A percentile compares a stretch with the other conserved stretches of the same genome.
These are phyloP conservation scores for Protonemura montana DNA, from an alignment of 2,888 invertebrate genomes.

Conservation along the genomic window DNA sequence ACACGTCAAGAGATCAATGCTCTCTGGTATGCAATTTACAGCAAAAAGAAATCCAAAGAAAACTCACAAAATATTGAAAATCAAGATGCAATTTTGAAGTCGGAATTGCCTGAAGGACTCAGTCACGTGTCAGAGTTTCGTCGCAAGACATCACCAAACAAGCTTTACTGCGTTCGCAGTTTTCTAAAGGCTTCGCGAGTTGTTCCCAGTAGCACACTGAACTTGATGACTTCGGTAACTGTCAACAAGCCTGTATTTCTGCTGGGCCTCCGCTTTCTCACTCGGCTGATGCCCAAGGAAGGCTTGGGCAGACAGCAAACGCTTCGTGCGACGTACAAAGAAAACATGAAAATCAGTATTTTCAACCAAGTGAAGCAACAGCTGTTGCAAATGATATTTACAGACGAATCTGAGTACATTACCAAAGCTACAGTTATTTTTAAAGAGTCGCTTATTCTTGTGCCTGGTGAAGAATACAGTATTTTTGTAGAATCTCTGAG, in stretches of 20 bases:
- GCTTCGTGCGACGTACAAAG: conserved; percentile 14
- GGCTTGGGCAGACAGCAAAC: conserved; percentile 27
- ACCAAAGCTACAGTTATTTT: conserved; percentile 44
- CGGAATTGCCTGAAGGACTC: conserved; percentile 42
- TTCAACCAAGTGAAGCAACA: conserved; percentile 38
- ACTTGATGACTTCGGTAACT: conserved; percentile 44
- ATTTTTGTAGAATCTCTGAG: conserved; percentile 43
- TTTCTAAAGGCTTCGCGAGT: conserved; percentile 48
- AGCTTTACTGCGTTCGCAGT: conserved; percentile 45
- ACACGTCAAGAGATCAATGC: conserved; percentile 44
- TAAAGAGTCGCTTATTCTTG: conserved; percentile 44
- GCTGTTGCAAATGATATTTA: conserved; percentile 43
- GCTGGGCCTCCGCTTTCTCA: conserved; percentile 46
- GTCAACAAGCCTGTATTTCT: conserved; percentile 43
- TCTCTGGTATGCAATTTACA: conserved; percentile 23
- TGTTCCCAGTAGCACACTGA: conserved; percentile 43
- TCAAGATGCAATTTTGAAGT: not conserved
- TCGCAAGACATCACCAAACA: conserved; percentile 39
- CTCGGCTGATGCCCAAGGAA: conserved; percentile 45
- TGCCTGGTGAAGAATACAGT: conserved; percentile 44
- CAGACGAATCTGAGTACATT: conserved; percentile 47
- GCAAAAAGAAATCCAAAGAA: not conserved
- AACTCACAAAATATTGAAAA: not conserved
- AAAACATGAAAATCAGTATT: conserved; percentile 47
- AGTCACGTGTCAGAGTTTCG: conserved; percentile 35